Conservation (phyloP, 2,888 invertebrate species). For the Trissolcus brochymenae region DNA sequence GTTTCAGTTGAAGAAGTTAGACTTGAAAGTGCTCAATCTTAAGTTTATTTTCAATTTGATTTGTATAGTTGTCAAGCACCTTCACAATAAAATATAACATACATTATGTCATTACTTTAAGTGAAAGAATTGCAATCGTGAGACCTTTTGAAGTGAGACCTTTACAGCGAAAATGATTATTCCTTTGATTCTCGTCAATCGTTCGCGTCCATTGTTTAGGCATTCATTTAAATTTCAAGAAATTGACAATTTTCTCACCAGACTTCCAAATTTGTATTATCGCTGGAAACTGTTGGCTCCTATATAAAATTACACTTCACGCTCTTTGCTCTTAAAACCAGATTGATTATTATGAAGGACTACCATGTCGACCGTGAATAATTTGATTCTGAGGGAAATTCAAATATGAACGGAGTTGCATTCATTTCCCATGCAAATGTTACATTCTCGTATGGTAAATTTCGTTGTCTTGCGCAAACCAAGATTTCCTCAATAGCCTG, state of each 20-base stretch:
- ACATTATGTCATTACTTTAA: conserved; percentile 8
- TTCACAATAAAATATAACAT: background rate
- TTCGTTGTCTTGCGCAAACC: conserved; percentile 58
- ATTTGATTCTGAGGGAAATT: conserved; percentile 53
- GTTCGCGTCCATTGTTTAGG: background rate
- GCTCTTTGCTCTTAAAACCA: conserved; percentile 26
- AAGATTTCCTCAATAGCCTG: conserved; percentile 55
- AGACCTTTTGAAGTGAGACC: conserved; percentile 30
- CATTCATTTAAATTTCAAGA: background rate
- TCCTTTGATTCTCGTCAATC: conserved; percentile 7
- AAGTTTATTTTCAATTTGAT: too few species aligned
- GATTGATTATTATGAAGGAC: conserved; percentile 49
- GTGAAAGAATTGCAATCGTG: conserved; percentile 13
- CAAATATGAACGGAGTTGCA: conserved; percentile 44
- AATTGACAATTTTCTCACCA: background rate
- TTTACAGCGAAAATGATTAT: conserved; percentile 23
- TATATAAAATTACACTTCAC: conserved; percentile 5
- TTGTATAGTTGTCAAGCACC: too few species aligned
- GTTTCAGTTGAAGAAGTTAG: background rate
- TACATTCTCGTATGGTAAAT: conserved; percentile 54
- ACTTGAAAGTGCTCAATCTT: background rate
- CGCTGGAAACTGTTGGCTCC: background rate
- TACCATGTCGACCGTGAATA: conserved; percentile 54
- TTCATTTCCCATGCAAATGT: conserved; percentile 58
- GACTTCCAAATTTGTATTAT: background rate